These are phyloP conservation scores for Dioctria rufipes DNA, from an alignment of 2,888 invertebrate genomes.

Conservation along the genomic window DNA sequence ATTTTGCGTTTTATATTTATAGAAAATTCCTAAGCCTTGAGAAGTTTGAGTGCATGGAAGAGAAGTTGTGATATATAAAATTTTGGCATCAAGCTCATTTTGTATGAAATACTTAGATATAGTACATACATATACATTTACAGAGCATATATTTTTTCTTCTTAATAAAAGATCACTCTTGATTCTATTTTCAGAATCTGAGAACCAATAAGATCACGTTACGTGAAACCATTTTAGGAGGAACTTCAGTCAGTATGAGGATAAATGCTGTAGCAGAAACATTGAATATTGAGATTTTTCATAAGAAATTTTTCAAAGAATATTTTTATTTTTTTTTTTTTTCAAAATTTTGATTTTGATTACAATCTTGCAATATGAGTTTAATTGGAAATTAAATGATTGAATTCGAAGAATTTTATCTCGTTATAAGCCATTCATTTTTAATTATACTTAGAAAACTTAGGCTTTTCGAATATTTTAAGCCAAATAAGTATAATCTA, in stretches of 20 bases:
- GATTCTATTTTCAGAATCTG: constrained; percentile 59
- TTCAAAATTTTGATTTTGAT: too few species aligned
- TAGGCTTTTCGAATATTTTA: too few species aligned
- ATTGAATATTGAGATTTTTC: constrained; percentile 3
- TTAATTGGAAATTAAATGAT: too few species aligned
- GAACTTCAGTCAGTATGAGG: constrained; percentile 67
- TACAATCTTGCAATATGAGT: not conserved
- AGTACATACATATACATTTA: constrained; percentile 33
- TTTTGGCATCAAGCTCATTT: constrained; percentile 55
- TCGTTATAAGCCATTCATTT: too few species aligned
- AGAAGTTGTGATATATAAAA: constrained; percentile 52
- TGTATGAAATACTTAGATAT: constrained; percentile 15
- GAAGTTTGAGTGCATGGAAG: constrained; percentile 53
- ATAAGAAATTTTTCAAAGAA: too few species aligned
- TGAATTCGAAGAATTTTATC: too few species aligned
- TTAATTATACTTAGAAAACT: too few species aligned
- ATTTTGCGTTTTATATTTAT: constrained; percentile 36
- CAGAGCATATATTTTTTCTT: constrained; percentile 20
- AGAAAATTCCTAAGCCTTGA: constrained; percentile 49
- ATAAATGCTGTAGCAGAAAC: constrained; percentile 69
- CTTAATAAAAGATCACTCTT: constrained; percentile 42
- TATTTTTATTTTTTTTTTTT: too few species aligned
- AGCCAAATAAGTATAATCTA: too few species aligned
- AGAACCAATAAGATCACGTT: constrained; percentile 74
- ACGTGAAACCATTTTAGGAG: constrained; percentile 78